Evolutionary conservation across 2,113 vertebrate species (phyloP), one percentile per base, ranked within the genome.

Genomic region (Ciconia maguari): DNA sequence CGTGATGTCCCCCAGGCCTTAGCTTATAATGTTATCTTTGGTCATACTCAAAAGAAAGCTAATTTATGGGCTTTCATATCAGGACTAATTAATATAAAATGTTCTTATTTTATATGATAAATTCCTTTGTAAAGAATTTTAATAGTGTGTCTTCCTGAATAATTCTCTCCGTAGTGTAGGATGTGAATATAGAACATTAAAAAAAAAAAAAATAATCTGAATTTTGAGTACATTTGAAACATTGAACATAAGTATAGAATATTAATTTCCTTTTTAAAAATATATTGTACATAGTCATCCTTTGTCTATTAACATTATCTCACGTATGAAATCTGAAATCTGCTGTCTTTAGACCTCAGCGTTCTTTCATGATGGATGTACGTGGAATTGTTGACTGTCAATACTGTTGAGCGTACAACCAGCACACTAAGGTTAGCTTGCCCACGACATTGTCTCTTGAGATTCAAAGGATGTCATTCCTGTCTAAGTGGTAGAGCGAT

Each of bases 401-500:
- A 29, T 92, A 65, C 25, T 25, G 9, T n/a, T 54, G 79, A 87
- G 79, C 5, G 3, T 27, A 77, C 88, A 66, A 27, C 82, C 0
- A 2, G 85, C 44, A 38, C 74, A 42, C 93, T 12, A 22, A 75
- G 93, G 79, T 54, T 49, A 88, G 86, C 90, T 89, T 10, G 48
- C 71, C 83, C 1, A 29, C 13, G 9, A 79, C 72, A 17, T 9
- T 46, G 64, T 94, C 97, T 87, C 97, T 54, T 51, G 97, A 94
- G 96, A 94, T 90, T 95, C 93, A 76, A 20, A 68, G 78, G 96
- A 95, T 97, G 98, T 96, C 97, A 87, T 17, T 94, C 48, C 94
- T 49, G 15, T 61, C 91, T 92, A 57, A 64, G 93, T 94, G 95
- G 96, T 52, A 86, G 92, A 34, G 46, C 30, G n/a, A 85, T 85